phyloP scores from a whole-genome alignment of 1,140 invertebrate species.

The Cotesia glomerata region DNA sequence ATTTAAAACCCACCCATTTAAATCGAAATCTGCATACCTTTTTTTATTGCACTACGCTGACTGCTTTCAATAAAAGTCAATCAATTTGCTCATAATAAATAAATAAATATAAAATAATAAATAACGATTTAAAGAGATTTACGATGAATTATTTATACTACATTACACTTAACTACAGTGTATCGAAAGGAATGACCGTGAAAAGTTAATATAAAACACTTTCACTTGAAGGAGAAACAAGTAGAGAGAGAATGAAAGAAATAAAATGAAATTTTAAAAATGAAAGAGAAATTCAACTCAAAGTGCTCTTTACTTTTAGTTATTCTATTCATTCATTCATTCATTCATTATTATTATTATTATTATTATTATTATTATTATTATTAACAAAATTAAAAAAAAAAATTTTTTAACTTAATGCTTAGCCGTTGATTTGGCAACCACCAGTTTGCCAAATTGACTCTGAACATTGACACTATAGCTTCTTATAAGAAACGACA shows the following conservation, averaged over 20 bases:
- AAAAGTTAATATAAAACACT: slow-evolving; percentile 25
- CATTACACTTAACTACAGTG: too few species aligned
- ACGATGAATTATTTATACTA: too few species aligned
- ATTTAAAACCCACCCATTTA: too few species aligned
- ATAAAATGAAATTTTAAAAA: background rate
- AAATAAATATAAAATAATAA: background rate
- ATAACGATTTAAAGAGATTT: too few species aligned
- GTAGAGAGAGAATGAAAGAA: background rate
- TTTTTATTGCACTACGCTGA: background rate
- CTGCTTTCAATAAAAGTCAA: background rate
- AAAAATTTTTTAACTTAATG: too few species aligned
- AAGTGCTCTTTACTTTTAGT: background rate
- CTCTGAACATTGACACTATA: slow-evolving; percentile 12
- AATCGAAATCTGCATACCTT: background rate
- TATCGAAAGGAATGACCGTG: slow-evolving; percentile 17
- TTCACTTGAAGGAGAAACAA: slow-evolving; percentile 11
- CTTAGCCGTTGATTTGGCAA: background rate
- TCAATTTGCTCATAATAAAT: background rate
- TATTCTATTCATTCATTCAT: background rate
- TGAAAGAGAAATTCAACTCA: background rate
- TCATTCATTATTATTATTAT: background rate
- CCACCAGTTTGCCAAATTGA: background rate
- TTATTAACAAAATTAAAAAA: too few species aligned
- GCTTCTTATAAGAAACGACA: background rate
- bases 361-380: background rate